phyloP scores from a whole-genome alignment of 2,888 invertebrate genomes.

The Ectemnius lituratus region DNA sequence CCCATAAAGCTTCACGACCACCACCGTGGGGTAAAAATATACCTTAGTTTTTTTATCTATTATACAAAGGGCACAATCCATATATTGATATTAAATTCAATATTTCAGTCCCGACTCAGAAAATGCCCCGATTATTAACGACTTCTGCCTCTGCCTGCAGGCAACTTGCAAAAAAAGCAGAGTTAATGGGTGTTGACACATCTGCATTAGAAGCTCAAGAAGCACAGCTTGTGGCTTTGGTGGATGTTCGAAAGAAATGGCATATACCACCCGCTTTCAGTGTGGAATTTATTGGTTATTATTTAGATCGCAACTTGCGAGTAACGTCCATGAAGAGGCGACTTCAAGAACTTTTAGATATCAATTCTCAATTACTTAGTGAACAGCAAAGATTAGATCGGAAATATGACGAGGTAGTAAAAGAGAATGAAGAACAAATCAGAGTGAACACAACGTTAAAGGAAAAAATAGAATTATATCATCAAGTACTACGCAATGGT shows the following conservation, averaged over 20 bases:
- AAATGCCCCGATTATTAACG: constrained; percentile 93
- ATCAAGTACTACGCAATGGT: constrained; percentile 68
- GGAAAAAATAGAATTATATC: constrained; percentile 78
- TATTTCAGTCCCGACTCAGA: constrained; percentile 92
- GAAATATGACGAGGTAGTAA: constrained; percentile 88
- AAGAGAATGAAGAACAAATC: constrained; percentile 83
- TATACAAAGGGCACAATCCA: neutral
- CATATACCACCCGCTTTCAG: constrained; percentile 96
- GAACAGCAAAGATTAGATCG: constrained; percentile 87
- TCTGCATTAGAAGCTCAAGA: constrained; percentile 90
- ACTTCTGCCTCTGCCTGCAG: constrained; percentile 94
- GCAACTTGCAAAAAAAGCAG: constrained; percentile 90
- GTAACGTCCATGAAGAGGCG: constrained; percentile 88
- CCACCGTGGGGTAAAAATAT: constrained; percentile 88
- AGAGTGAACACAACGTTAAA: constrained; percentile 81
- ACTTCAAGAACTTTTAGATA: constrained; percentile 86
- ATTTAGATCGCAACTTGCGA: constrained; percentile 91
- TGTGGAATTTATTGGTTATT: constrained; percentile 96
- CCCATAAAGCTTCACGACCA: constrained; percentile 85
- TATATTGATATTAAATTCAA: too few species aligned
- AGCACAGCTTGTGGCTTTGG: constrained; percentile 88
- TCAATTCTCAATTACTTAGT: constrained; percentile 86
- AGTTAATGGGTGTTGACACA: constrained; percentile 93
- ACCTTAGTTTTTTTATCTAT: neutral
- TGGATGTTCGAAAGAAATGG: constrained; percentile 95